Conservation (phyloP, 2,888 invertebrate species). For the Zaprionus lineosus region DNA sequence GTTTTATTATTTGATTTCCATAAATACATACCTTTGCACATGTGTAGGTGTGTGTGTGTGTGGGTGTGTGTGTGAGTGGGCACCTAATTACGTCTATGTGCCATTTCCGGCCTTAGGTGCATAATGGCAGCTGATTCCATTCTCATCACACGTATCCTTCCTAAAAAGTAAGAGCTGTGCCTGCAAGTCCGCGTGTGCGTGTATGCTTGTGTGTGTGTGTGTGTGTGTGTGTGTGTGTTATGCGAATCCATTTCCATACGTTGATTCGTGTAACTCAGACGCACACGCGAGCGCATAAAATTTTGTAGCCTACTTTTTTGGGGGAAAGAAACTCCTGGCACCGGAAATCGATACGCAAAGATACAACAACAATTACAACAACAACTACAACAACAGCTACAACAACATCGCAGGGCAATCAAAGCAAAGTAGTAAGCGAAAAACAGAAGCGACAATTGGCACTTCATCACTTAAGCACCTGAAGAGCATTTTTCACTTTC, state of each 20-base stretch:
- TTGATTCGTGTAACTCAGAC: constrained; percentile 54
- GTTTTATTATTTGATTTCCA: constrained; percentile 8
- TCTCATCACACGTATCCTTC: constrained; percentile 40
- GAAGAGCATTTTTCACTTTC: constrained; percentile 78
- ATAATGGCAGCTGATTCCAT: constrained; percentile 50
- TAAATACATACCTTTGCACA: no score
- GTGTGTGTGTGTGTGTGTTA: no score
- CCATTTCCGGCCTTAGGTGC: constrained; percentile 20
- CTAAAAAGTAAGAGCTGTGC: no score
- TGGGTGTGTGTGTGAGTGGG: no score
- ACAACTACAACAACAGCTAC: no score
- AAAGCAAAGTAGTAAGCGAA: constrained; percentile 43
- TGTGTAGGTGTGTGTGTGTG: no score
- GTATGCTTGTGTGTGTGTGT: no score
- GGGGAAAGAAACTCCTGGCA: background rate
- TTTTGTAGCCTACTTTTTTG: constrained; percentile 62
- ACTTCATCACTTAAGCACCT: constrained; percentile 77
- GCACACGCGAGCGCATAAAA: constrained; percentile 60
- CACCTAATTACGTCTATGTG: constrained; percentile 32
- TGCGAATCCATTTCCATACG: constrained; percentile 51
- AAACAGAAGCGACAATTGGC: constrained; percentile 59
- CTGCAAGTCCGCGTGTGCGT: no score
- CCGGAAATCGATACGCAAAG: constrained; percentile 65
- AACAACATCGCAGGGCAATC: no score
- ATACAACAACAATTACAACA: no score